These are phyloP conservation scores for Benitochromis conjunctus DNA, from an alignment of 2,113 vertebrate genomes.

Conservation along the genomic window DNA sequence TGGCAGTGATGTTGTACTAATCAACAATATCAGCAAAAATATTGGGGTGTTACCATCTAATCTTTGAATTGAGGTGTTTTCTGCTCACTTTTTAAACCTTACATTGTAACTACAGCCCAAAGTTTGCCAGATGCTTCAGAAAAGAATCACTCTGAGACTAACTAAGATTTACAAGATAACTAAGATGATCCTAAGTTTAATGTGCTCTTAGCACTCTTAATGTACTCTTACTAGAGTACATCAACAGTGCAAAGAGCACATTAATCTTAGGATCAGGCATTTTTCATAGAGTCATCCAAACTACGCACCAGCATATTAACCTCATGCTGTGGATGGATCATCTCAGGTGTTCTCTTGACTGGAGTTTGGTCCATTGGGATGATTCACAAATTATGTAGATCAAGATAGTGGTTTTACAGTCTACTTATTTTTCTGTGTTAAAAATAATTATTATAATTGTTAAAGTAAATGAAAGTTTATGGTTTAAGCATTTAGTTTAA, in stretches of 20 bases:
- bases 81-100: not conserved
- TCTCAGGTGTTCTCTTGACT: not conserved
- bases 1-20: not conserved
- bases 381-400: not conserved
- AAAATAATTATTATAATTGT: not conserved
- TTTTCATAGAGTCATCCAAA: not conserved
- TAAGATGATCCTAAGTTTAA: not conserved
- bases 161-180: not conserved
- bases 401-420: not conserved
- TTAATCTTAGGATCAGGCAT: not conserved
- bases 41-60: not conserved
- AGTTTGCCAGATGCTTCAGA: not conserved
- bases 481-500: not conserved
- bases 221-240: not conserved
- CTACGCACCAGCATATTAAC: not conserved
- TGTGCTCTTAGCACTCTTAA: not conserved
- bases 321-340: not conserved
- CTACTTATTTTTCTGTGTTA: not conserved
- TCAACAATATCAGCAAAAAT: not conserved
- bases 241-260: not conserved
- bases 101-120: not conserved
- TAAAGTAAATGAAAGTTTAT: not conserved
- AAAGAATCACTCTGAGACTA: not conserved
- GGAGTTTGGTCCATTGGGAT: not conserved
- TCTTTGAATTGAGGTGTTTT: not conserved